These are phyloP conservation scores for Craseonycteris thonglongyai DNA, from an alignment of 2,113 vertebrate genomes.

Conservation along the genomic window DNA sequence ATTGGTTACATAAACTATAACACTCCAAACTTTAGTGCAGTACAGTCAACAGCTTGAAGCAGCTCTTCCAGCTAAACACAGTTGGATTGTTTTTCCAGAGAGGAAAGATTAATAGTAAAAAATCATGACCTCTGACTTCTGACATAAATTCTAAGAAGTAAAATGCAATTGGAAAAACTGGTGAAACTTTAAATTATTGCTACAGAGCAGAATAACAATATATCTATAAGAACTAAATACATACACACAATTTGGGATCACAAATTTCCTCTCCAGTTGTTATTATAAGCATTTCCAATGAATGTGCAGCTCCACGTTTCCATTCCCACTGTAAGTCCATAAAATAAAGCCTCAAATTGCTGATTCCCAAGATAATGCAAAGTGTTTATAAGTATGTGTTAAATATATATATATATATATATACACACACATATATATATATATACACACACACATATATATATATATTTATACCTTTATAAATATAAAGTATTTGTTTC, in stretches of 20 bases:
- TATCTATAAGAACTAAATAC: conserved; percentile 48
- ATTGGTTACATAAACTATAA: conserved; percentile 74
- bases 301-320: background rate
- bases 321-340: conserved; percentile 5
- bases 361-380: conserved; percentile 38
- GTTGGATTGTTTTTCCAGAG: conserved; percentile 69
- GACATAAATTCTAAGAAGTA: conserved; percentile 65
- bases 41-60: conserved; percentile 71
- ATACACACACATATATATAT: too few species aligned
- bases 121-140: conserved; percentile 74
- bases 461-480: too few species aligned
- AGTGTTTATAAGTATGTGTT: conserved; percentile 9
- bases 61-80: conserved; percentile 68
- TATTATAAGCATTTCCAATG: conserved; percentile 39
- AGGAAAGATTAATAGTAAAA: conserved; percentile 76
- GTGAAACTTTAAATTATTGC: conserved; percentile 64
- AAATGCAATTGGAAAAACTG: conserved; percentile 65
- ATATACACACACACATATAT: too few species aligned
- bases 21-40: conserved; percentile 66
- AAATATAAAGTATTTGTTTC: conserved; percentile 52
- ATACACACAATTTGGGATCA: conserved; percentile 44
- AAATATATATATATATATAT: too few species aligned
- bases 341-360: conserved; percentile 54
- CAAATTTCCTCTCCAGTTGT: conserved; percentile 33
- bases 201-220: conserved; percentile 65